Conservation (phyloP, 2,888 invertebrate genomes). For the Caenorhabditis doughertyi region DNA sequence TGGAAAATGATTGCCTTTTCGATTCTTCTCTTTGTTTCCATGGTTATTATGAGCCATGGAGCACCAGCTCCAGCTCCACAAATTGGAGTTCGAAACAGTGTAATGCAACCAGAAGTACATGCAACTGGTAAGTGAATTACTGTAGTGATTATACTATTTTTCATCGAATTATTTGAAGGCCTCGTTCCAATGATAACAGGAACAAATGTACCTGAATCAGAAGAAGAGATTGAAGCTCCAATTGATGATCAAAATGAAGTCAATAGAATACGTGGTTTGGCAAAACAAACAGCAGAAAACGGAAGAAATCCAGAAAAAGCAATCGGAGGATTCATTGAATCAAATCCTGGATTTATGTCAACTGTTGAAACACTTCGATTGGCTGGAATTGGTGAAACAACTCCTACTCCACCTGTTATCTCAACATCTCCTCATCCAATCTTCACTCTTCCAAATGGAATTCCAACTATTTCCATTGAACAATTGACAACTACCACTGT, state of each 20-base stretch:
- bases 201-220: slow-evolving; percentile 48
- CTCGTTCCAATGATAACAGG: slow-evolving; percentile 51
- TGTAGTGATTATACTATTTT: neutral
- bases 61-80: slow-evolving; percentile 20
- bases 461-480: slow-evolving; percentile 6
- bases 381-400: slow-evolving; percentile 10
- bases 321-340: slow-evolving; percentile 5
- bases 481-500: neutral
- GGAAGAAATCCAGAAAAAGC: slow-evolving; percentile 22
- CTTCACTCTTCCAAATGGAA: slow-evolving; percentile 17
- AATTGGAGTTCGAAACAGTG: slow-evolving; percentile 19
- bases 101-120: slow-evolving; percentile 50
- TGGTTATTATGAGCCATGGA: neutral
- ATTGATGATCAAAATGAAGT: slow-evolving; percentile 36
- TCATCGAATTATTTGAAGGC: neutral
- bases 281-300: slow-evolving; percentile 18
- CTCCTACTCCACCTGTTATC: neutral
- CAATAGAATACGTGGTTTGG: slow-evolving; percentile 6
- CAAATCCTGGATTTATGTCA: slow-evolving; percentile 31
- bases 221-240: slow-evolving; percentile 50
- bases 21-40: slow-evolving; percentile 3
- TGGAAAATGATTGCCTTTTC: slow-evolving; percentile 11
- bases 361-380: neutral
- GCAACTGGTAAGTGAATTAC: slow-evolving; percentile 46
- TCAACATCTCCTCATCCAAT: slow-evolving; percentile 14